Percentiles rank a stretch among this genome's conserved stretches.
These are phyloP conservation scores for Podilymbus podiceps DNA, from an alignment of 2,113 vertebrate species.

Conservation along the genomic window DNA sequence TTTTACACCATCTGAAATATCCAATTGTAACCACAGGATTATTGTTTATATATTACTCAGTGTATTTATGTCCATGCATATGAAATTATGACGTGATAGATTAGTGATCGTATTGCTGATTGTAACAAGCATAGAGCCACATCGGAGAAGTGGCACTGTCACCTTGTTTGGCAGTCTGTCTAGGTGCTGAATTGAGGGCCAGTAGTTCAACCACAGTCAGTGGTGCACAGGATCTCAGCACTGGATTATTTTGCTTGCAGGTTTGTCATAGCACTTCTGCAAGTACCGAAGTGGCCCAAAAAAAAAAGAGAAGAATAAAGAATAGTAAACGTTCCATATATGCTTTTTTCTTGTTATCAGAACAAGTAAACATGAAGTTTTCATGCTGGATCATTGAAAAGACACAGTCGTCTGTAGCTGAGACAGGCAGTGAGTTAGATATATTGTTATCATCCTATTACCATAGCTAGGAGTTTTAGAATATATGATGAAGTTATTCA, in stretches of 20 bases:
- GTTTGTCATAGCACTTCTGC: neutral
- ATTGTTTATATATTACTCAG: neutral
- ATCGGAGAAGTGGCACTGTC: neutral
- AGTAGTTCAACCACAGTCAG: neutral
- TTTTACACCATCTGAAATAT: neutral
- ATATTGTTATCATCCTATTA: neutral
- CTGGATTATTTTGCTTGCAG: neutral
- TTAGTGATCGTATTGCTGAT: neutral
- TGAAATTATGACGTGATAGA: neutral
- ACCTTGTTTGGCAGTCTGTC: neutral
- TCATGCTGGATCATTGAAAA: neutral
- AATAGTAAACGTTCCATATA: neutral
- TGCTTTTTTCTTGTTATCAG: neutral
- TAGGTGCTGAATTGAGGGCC: neutral
- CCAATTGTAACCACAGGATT: neutral
- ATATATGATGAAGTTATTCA: neutral
- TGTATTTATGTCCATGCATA: neutral
- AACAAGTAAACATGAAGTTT: neutral
- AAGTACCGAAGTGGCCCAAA: neutral
- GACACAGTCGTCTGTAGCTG: neutral
- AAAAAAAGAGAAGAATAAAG: neutral
- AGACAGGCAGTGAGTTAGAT: neutral
- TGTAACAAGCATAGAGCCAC: neutral
- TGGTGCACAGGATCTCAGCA: neutral
- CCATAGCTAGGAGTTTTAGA: neutral